phyloP scores from a whole-genome alignment of 2,888 invertebrate species.

The Tinea trinotella region DNA sequence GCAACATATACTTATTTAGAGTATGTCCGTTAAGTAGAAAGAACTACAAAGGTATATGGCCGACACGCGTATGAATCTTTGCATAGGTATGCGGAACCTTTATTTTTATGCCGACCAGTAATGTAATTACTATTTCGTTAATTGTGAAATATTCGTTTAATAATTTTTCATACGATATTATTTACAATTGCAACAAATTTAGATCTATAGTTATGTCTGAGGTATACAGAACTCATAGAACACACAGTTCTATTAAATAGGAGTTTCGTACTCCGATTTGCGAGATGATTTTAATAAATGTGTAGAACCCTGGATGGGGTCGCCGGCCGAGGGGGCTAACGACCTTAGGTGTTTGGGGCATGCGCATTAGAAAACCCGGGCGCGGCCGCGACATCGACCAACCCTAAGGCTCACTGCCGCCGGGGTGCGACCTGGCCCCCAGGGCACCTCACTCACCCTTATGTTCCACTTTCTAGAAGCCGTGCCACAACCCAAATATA shows the following conservation, averaged over 20 bases:
- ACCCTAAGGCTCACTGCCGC: slow-evolving; percentile 23
- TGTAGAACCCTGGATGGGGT: slow-evolving; percentile 34
- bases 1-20: slow-evolving; percentile 37
- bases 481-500: slow-evolving; percentile 10
- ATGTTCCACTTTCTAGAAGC: neutral
- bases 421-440: neutral
- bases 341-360: slow-evolving; percentile 49
- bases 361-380: slow-evolving; percentile 50
- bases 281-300: slow-evolving; percentile 1
- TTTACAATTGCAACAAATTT: too few relatives aligned
- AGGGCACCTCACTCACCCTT: neutral
- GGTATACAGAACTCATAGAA: too few relatives aligned
- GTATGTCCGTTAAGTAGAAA: slow-evolving; percentile 28
- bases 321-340: slow-evolving; percentile 64
- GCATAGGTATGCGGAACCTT: neutral
- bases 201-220: too few relatives aligned
- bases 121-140: neutral
- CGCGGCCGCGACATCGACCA: slow-evolving; percentile 48
- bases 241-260: too few relatives aligned
- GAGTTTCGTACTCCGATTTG: neutral
- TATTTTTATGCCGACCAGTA: neutral
- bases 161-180: too few relatives aligned
- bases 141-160: neutral
- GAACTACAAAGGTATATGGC: slow-evolving; percentile 17
- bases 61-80: neutral